A percentile compares a stretch with the other conserved stretches of the same genome.
phyloP scores from a whole-genome alignment of 2,888 invertebrate genomes.

The Chesias legatella region DNA sequence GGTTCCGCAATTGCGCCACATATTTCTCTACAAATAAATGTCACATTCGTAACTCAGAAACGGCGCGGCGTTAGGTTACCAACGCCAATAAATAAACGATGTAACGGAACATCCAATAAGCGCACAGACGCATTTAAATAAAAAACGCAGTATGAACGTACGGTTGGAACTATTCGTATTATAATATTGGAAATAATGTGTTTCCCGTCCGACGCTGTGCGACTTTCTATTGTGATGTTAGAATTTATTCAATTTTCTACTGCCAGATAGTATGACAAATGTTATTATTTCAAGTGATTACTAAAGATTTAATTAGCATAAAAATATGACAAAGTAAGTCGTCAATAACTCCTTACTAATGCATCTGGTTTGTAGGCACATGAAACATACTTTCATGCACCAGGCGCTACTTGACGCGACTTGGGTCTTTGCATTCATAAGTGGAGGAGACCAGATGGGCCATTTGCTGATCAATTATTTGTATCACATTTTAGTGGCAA shows the following conservation, averaged over 20 bases:
- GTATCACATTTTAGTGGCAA: too few species aligned
- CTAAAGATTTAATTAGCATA: too few species aligned
- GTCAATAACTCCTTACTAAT: too few species aligned
- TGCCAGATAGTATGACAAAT: constrained; percentile 8
- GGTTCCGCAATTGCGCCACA: constrained; percentile 22
- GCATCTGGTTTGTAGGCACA: too few species aligned
- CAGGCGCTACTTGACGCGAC: too few species aligned
- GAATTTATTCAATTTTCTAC: constrained; percentile 32
- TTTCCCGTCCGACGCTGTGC: constrained; percentile 38
- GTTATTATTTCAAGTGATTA: too few species aligned
- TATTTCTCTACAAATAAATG: constrained; percentile 23
- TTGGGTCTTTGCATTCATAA: too few species aligned
- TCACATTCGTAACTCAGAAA: constrained; percentile 29
- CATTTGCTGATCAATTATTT: too few species aligned
- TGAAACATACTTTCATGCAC: too few species aligned
- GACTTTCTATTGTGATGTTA: constrained; percentile 46
- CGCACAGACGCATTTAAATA: constrained; percentile 41
- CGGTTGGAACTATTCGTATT: constrained; percentile 44
- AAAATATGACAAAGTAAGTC: too few species aligned
- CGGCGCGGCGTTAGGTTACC: constrained; percentile 40
- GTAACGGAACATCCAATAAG: constrained; percentile 41
- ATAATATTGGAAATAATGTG: constrained; percentile 36
- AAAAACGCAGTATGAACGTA: constrained; percentile 40
- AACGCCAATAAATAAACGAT: constrained; percentile 38
- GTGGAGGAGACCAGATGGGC: too few species aligned